Percentiles rank a stretch among this genome's conserved stretches.
phyloP scores from a whole-genome alignment of 2,888 invertebrate species.

The Dynastes hyllus region DNA sequence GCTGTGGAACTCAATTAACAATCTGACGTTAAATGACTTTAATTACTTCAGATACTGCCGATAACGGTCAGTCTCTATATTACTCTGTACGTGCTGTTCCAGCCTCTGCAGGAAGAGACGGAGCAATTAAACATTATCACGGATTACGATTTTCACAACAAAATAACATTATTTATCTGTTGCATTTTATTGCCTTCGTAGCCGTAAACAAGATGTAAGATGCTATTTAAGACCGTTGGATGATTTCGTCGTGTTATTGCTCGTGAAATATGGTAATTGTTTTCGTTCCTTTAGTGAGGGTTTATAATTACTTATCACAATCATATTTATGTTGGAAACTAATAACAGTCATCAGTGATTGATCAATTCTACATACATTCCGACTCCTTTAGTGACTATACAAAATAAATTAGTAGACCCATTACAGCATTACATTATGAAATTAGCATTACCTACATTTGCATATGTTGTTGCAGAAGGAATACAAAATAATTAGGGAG shows the following conservation, averaged over 20 bases:
- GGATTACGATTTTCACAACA: conserved; percentile 57
- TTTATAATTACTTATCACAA: conserved; percentile 44
- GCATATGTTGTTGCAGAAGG: too few species aligned
- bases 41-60: conserved; percentile 61
- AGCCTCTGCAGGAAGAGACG: conserved; percentile 30
- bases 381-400: too few species aligned
- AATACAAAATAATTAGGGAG: too few species aligned
- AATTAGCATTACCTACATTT: too few species aligned
- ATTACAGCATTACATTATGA: too few species aligned
- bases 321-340: background rate
- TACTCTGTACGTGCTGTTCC: conserved; percentile 11
- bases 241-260: conserved; percentile 39
- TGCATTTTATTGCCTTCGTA: conserved; percentile 57
- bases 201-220: conserved; percentile 51
- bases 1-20: conserved; percentile 66
- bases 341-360: too few species aligned
- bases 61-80: conserved; percentile 51
- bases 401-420: too few species aligned
- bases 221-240: conserved; percentile 28
- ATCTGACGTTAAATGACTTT: conserved; percentile 63
- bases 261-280: conserved; percentile 52
- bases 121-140: conserved; percentile 57
- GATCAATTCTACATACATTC: too few species aligned
- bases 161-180: conserved; percentile 59
- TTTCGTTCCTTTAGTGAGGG: conserved; percentile 29